Base-by-base conservation (phyloP, 2,113 vertebrate species). In the Toxotes jaculatrix region DNA sequence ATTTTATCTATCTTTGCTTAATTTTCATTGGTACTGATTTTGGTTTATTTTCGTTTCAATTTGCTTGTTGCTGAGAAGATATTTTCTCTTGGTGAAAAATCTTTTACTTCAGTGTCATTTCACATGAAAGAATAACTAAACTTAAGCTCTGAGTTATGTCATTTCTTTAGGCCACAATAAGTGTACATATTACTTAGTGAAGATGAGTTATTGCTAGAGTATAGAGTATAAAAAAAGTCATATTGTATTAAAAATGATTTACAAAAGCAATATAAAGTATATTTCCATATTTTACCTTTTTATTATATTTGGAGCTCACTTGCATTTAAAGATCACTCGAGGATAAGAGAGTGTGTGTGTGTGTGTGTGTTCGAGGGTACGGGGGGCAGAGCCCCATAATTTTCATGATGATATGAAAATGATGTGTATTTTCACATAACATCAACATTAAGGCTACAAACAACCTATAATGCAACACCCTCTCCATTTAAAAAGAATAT, bases 231-330 rank as follows among this genome's bases (percentile, higher is more conserved):
- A n/a, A n/a, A n/a, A n/a, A n/a, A n/a, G 27, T 27, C 27, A 27
- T 27, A 27, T 27, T 27, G 27, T 27, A 27, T 27, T 27, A 27
- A 27, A 67, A 61, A 60, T 34, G 27, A 47, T 73, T 78, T 74
- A 36, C 21, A 47, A 60, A 64, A 32, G 1, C n/a, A 21, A 57
- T 13, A 9, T 60, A 36, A 67, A 34, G 42, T 43, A 23, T 27
- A 38, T 6, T 2, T 47, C 32, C 11, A 42, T 40, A 57, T 75
- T 56, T 60, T 0, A 0, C 34, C 16, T 42, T 82, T 80, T 82
- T 83, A 61, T 66, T 70, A 21, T 34, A 40, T 67, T 47, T 77
- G 31, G 17, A 65, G 45, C 34, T 74, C 73, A 27, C 27, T 27
- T 27, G 27, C 31, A 42, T 81, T 72, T 75, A 36, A 47, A 49